Evolutionary conservation across 2,888 invertebrate species (phyloP).

Genomic region (Eupithecia dodoneata): DNA sequence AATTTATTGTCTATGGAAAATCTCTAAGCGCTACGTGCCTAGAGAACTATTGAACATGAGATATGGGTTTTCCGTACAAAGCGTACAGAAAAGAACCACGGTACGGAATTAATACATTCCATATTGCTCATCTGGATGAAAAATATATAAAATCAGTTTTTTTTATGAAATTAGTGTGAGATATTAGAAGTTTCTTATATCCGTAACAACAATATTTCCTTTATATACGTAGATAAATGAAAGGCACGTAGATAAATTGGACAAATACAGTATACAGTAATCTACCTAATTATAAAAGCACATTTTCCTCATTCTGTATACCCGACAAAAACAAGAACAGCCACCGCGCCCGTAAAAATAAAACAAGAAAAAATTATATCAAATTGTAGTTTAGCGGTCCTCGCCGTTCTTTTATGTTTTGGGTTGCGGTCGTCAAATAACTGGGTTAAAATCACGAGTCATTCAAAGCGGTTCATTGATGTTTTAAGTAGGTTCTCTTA

Average conservation of each 20-base stretch:
- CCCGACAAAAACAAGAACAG: conserved; percentile 3
- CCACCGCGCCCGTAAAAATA: conserved; percentile 16
- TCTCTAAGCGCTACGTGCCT: conserved; percentile 22
- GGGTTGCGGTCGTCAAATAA: conserved; percentile 49
- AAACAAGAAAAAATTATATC: conserved; percentile 35
- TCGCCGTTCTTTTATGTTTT: conserved; percentile 44
- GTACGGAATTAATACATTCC: not conserved
- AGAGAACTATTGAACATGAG: conserved; percentile 17
- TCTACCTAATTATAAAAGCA: conserved; percentile 2
- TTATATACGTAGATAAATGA: too few relatives aligned
- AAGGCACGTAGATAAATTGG: too few relatives aligned
- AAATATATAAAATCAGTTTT: too few relatives aligned
- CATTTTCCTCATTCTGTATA: conserved; percentile 9
- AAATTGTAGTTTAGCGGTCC: conserved; percentile 39
- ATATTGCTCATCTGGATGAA: too few relatives aligned
- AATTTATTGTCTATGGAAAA: conserved; percentile 31
- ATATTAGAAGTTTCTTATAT: too few relatives aligned
- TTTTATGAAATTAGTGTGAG: too few relatives aligned
- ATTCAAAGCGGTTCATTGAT: conserved; percentile 59
- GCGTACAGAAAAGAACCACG: not conserved
- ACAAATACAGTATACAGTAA: not conserved
- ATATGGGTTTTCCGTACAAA: conserved; percentile 11
- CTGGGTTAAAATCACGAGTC: conserved; percentile 66
- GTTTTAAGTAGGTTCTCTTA: conserved; percentile 44
- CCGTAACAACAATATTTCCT: too few relatives aligned